Base-by-base conservation (phyloP, 2,888 invertebrate genomes). In the Drepana falcataria region DNA sequence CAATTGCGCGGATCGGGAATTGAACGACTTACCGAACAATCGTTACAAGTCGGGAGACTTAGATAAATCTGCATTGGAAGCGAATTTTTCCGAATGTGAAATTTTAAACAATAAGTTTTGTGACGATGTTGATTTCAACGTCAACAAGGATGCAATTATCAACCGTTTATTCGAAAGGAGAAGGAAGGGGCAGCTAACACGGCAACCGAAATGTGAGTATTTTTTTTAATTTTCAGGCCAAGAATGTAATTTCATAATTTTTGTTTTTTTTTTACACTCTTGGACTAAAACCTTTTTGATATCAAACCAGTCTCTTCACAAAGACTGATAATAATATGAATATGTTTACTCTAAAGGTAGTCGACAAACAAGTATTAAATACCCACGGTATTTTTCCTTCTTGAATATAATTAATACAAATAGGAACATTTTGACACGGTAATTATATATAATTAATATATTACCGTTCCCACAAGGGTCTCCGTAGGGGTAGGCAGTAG, bases 131-230 rank as follows among this genome's bases (percentile, higher is more conserved):
- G 84, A 87, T 48, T 90, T 89, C 53, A 79, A 71, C 47, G 77
- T 83, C 3, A 69, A 75, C 2, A 86, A 83, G 55, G 74, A 88
- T 64, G 87, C 79, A 2, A 88, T 91, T 55, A 87, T 91, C 0
- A 88, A 88, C 60, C 68, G 83, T 53, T 66, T 90, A 48, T 89
- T 89, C 56, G 85, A 85, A 55, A 79, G 75, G 48, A 70, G 87
- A 34, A 77, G 66, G 60, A 74, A 82, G 51, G 88, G 87, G 2
- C 81, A 85, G 2, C 51, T 79, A 1, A 68, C 71, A 1, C 77
- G 89, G 48, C 85, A 86, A 44, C 90, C 89, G 0, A 90, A 85
- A 81, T 70, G 89, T 90, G 72, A 89, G 90, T 86, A 34, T 7
- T 6, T 37, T 59, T 71, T 21, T 21, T 21, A 1, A 21, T 21